Base-by-base conservation (phyloP, 1,140 invertebrate species). In the Lamellibrachia luymesi region DNA sequence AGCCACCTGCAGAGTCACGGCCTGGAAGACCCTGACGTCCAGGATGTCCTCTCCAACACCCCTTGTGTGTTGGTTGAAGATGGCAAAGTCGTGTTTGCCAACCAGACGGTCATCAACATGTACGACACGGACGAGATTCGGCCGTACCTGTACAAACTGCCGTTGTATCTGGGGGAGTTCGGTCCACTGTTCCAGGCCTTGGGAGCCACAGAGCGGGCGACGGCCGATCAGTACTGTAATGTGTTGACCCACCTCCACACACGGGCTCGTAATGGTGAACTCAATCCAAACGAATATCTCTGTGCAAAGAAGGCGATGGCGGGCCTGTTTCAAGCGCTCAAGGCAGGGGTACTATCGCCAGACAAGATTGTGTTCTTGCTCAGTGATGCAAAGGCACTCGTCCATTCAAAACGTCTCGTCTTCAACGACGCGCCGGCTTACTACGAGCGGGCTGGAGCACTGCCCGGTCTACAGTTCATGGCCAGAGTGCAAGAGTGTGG, bases 111-210 rank as follows among this genome's bases (percentile, higher is more conserved):
- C 17, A 94, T 94, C 1, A 51, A 94, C 0, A 93, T 95, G n/a
- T 93, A 92, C 22, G 80, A 93, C 80, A 51, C 64, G 2, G 94
- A 95, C 51, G 93, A 94, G 91, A 95, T 95, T 38, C 91, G 90
- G 25, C 95, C 94, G 4, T 94, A 93, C 51, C 91, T 95, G 13
- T 94, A 93, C 64, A 93, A 94, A 92, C 92, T 93, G 52, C 95
- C 95, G 6, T 22, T 92, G 51, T 64, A 94, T n/a, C 95, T 94
- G 92, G 94, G 93, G 51, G 89, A 93, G 50, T 94, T 94, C 93
- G 93, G 93, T 91, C 50, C 94, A 13, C 52, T 95, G 17, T 95
- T 95, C 94, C 51, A 93, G n/a, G 6, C n/a, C 38, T 92, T 95
- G 90, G 95, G 95, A 64, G 94, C 93, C 50, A 56, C 91, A 13